Evolutionary conservation across 1,140 invertebrate species (phyloP), one percentile per base, ranked within the genome.

Genomic region (Arctopsyche grandis): DNA sequence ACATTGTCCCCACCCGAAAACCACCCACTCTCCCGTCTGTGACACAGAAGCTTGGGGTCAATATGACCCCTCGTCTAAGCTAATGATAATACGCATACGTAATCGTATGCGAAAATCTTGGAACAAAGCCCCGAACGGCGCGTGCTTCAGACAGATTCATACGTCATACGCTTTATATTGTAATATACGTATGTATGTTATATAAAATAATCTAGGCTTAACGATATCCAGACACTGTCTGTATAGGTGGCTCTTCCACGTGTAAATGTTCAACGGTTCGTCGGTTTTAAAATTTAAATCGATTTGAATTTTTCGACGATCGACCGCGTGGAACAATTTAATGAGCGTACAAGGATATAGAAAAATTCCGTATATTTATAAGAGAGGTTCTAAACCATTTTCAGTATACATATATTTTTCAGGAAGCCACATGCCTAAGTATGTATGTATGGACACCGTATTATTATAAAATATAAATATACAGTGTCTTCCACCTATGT

Each of bases 311-410:
- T 78, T 70, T 70, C 60, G 16, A 44, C 56, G 58, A 58, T 73
- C 44, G 46, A 73, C 69, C 66, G 69, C 12, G 29, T 66, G 77
- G 46, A 78, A 78, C 60, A 78, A 44, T 78, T 78, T 78, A 78
- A 78, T 78, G 77, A 69, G 12, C 48, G 48, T 16, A 4, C 16
- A 52, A 52, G 16, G 10, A 52, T 52, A 52, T 5, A 52, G 10
- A 14, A 52, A 5, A 52, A 14, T 14, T 5, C 3, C 16, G 48
- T 52, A 12, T 12, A 16, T 46, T 7, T 46, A 46, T 5, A 46
- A 12, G 44, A 46, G 44, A 46, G 44, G 44, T 46, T 46, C 5
- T 46, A 46, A 46, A 46, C 12, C 44, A 46, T 46, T 46, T 7
- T 46, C 5, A n/a, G n/a, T 46, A 46, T 46, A 46, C 12, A 52